Conservation (phyloP, 2,797 vertebrate species). For the Lepidocolaptes lacrymiger region DNA sequence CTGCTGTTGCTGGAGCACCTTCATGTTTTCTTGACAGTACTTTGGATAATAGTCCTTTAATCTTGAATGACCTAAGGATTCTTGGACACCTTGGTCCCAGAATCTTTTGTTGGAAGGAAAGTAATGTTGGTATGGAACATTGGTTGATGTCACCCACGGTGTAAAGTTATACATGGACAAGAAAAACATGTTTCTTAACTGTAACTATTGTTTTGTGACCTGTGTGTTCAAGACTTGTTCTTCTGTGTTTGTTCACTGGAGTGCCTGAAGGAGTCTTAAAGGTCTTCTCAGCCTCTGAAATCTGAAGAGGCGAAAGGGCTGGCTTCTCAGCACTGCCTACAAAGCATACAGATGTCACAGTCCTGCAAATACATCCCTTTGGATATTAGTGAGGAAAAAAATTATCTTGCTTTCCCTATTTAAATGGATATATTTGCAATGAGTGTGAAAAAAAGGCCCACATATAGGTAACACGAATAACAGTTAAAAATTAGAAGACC, state of each 20-base stretch:
- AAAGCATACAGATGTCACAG: not conserved
- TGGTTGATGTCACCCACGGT: not conserved
- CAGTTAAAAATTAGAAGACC: not conserved
- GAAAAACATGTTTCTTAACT: not conserved
- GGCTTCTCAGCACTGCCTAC: not conserved
- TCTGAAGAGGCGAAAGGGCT: not conserved
- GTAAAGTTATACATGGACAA: not conserved
- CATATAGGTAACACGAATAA: not conserved
- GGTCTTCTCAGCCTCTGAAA: not conserved
- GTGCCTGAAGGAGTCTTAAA: not conserved
- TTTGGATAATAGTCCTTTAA: not conserved
- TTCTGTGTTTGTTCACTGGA: not conserved
- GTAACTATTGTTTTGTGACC: not conserved
- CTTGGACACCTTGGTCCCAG: not conserved
- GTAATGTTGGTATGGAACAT: not conserved
- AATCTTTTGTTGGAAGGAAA: not conserved
- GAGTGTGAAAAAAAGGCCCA: not conserved
- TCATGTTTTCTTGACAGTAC: not conserved
- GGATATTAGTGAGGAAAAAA: not conserved
- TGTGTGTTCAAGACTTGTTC: not conserved
- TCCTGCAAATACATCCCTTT: not conserved
- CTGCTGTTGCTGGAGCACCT: not conserved
- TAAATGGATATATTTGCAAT: not conserved
- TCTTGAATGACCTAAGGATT: not conserved
- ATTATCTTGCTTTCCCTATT: not conserved